These are phyloP conservation scores for Podargus strigoides DNA, from an alignment of 2,797 vertebrate genomes.

Conservation along the genomic window DNA sequence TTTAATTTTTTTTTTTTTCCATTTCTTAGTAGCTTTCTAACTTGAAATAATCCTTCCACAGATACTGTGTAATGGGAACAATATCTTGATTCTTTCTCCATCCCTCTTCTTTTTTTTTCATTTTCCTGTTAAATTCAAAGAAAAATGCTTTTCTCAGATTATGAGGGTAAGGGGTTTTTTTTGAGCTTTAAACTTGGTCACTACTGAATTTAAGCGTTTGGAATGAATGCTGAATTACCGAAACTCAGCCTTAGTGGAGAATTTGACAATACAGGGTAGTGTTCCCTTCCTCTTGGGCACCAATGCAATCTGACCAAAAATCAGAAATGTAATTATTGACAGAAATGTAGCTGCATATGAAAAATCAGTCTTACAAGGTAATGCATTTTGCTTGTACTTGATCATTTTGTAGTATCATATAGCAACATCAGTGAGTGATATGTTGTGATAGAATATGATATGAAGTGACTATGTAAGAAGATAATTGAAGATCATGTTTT, in stretches of 20 bases:
- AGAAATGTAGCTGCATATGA: neutral
- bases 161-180: neutral
- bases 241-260: neutral
- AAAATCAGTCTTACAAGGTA: neutral
- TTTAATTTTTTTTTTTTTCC: neutral
- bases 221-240: neutral
- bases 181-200: neutral
- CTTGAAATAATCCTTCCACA: neutral
- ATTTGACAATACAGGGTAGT: neutral
- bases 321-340: neutral
- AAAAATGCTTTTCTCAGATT: neutral
- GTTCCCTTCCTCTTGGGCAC: neutral
- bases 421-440: neutral
- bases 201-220: neutral
- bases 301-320: neutral
- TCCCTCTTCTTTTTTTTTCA: neutral
- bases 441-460: neutral
- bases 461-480: neutral
- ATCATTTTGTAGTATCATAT: neutral
- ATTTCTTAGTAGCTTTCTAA: constrained; percentile 17
- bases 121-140: neutral
- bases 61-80: neutral
- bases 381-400: neutral
- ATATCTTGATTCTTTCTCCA: neutral
- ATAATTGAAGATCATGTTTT: neutral